A percentile compares a stretch with the other conserved stretches of the same genome.
Evolutionary conservation across 1,140 invertebrate species (phyloP).

Genomic region (Aradophagus sp.): DNA sequence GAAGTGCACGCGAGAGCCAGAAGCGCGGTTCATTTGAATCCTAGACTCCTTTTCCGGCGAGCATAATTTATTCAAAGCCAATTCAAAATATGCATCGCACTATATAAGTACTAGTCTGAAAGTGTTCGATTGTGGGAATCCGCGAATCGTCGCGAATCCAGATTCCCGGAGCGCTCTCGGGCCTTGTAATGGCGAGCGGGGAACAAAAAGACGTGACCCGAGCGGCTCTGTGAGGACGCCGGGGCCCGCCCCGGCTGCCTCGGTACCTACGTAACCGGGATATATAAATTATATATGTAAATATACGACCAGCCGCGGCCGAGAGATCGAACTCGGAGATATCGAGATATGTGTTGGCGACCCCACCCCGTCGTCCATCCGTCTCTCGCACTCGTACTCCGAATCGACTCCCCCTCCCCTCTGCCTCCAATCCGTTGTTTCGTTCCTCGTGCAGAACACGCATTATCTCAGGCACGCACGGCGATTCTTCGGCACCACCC

Average conservation of each 20-base stretch:
- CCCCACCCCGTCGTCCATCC: constrained; percentile 55
- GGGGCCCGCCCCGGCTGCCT: constrained; percentile 52
- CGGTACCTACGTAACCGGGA: constrained; percentile 55
- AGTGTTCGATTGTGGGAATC: constrained; percentile 55
- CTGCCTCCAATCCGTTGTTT: constrained; percentile 25
- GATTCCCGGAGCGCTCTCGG: constrained; percentile 40
- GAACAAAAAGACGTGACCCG: constrained; percentile 12
- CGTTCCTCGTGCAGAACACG: constrained; percentile 34
- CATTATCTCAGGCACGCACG: constrained; percentile 27
- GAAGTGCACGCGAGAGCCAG: constrained; percentile 8
- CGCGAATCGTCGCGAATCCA: constrained; percentile 43
- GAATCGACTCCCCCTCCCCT: not conserved
- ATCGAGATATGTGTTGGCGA: constrained; percentile 69
- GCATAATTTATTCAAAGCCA: constrained; percentile 20
- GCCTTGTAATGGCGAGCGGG: constrained; percentile 37
- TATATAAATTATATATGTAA: constrained; percentile 74
- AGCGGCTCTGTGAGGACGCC: constrained; percentile 22
- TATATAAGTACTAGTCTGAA: constrained; percentile 39
- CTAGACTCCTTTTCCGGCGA: constrained; percentile 10
- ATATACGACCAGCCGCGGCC: constrained; percentile 65
- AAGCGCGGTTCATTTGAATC: constrained; percentile 31
- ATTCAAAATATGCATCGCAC: constrained; percentile 19
- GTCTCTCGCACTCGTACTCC: constrained; percentile 9
- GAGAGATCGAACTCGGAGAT: constrained; percentile 67
- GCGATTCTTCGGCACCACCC: constrained; percentile 25